Conservation (phyloP, 1,140 invertebrate genomes). For the Drosophila pseudoobscura region DNA sequence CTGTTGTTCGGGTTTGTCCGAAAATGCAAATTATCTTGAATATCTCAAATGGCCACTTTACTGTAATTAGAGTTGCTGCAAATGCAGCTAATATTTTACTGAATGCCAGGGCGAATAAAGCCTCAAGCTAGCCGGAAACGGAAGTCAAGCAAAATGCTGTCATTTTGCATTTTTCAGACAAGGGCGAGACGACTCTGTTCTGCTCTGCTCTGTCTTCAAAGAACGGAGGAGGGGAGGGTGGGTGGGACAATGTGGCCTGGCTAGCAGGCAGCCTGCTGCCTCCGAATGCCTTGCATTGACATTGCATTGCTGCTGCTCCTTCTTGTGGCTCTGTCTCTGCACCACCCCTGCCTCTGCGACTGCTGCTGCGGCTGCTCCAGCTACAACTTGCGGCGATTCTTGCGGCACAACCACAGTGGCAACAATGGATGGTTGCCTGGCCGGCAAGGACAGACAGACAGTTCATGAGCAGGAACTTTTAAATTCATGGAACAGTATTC, state of each 20-base stretch:
- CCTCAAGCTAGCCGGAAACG: constrained; percentile 54
- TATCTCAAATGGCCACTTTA: constrained; percentile 48
- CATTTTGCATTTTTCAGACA: constrained; percentile 59
- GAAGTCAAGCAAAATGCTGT: constrained; percentile 69
- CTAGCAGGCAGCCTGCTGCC: neutral
- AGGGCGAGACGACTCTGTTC: neutral
- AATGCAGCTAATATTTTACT: constrained; percentile 56
- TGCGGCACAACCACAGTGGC: constrained; percentile 37
- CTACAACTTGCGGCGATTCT: constrained; percentile 49
- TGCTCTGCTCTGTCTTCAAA: neutral
- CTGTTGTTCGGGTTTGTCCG: constrained; percentile 2
- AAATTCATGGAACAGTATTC: constrained; percentile 49
- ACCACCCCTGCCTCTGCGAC: neutral
- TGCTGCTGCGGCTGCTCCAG: constrained; percentile 7
- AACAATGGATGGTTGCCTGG: constrained; percentile 35
- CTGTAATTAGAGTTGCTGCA: constrained; percentile 59
- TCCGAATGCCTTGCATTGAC: constrained; percentile 43
- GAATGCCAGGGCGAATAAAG: constrained; percentile 46
- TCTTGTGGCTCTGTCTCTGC: neutral
- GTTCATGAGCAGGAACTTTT: constrained; percentile 45
- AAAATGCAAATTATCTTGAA: constrained; percentile 47
- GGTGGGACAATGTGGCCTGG: no score
- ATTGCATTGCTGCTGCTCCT: constrained; percentile 38
- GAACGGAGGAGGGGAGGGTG: no score
- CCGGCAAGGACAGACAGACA: constrained; percentile 42